These are phyloP conservation scores for Scaptomyza caliginosa DNA, from an alignment of 2,888 invertebrate species.

Conservation along the genomic window DNA sequence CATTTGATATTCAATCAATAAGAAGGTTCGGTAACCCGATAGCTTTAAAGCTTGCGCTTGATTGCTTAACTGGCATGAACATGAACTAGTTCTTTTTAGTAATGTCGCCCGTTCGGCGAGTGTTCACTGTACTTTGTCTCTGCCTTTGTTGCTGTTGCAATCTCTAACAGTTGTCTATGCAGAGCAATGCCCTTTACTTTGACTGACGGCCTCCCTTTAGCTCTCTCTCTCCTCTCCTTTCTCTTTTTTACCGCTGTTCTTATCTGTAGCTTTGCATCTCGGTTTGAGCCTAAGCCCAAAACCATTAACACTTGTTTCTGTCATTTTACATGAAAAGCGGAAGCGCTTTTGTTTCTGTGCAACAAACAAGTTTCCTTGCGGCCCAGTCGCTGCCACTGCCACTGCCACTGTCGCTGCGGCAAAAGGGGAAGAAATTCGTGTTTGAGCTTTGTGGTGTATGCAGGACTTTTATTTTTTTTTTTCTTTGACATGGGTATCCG, in stretches of 20 bases:
- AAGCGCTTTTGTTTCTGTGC: constrained; percentile 78
- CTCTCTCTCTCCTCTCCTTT: not conserved
- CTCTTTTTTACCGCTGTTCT: not conserved
- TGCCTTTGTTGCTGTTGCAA: not conserved
- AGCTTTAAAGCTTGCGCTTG: not conserved
- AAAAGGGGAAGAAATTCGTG: not conserved
- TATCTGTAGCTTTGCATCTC: constrained; percentile 2
- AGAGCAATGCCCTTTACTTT: not conserved
- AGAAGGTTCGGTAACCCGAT: no score
- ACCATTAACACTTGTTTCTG: constrained; percentile 80
- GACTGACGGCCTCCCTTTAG: not conserved
- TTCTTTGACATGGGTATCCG: constrained; percentile 75
- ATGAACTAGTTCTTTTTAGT: no score
- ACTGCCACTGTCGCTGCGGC: constrained; percentile 50
- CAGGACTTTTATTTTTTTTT: constrained; percentile 54
- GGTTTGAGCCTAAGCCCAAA: constrained; percentile 62
- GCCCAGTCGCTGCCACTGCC: constrained; percentile 20
- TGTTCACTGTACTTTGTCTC: not conserved
- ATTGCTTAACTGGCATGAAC: not conserved
- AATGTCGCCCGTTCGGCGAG: no score
- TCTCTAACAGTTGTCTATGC: not conserved
- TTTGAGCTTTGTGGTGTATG: constrained; percentile 26
- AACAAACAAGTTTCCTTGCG: constrained; percentile 75
- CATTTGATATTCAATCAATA: not conserved
- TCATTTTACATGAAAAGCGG: constrained; percentile 78